Base-by-base conservation (phyloP, 2,113 vertebrate genomes). In the Phrynocephalus versicolor region DNA sequence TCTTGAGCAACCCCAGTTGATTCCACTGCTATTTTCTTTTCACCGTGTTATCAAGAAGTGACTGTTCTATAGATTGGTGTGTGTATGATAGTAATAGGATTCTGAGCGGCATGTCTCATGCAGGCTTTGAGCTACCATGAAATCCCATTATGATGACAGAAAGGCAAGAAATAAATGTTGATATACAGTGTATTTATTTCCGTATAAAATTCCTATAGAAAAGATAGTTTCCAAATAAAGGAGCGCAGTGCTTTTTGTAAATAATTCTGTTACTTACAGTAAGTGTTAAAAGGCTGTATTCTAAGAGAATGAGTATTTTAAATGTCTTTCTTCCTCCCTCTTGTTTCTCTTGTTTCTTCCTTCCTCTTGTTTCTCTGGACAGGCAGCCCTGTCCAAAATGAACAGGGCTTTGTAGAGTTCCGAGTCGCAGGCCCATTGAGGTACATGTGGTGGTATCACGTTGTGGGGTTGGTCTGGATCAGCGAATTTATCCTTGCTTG, bases 391-490 rank as follows among this genome's bases (percentile, higher is more conserved):
- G 94, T 97, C 62, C 93, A 95, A 94, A 98, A 98, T 10, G 96
- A 97, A 12, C 93, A 97, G 37, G 98, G 97, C 1, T 94, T 98
- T 94, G 97, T 97, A 18, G 99, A 99, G 94, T 99, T 98, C 94
- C 95, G 85, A 27, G 95, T 99, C 83, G 95, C 94, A 6, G 98
- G 98, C 25, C 96, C 97, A 62, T 94, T 98, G 85, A 98, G 98
- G 93, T 99, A 99, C 94, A 97, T 99, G 96, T 98, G 97, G 95
- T 99, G 98, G 98, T 99, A 98, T 94, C 99, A 99, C 0, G 91
- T 96, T 0, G 97, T 99, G 78, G 99, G 99, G n/a, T 96, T 99
- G 64, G 96, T 99, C 82, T 99, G 99, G 99, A 98, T 99, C 94
- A 99, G 98, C 0, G 98, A 99, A 92, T 99, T 99, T 94, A 98